Percentiles rank a stretch among this genome's conserved stretches.
Conservation (phyloP, 2,113 vertebrate genomes). For the Chrysemys picta region DNA sequence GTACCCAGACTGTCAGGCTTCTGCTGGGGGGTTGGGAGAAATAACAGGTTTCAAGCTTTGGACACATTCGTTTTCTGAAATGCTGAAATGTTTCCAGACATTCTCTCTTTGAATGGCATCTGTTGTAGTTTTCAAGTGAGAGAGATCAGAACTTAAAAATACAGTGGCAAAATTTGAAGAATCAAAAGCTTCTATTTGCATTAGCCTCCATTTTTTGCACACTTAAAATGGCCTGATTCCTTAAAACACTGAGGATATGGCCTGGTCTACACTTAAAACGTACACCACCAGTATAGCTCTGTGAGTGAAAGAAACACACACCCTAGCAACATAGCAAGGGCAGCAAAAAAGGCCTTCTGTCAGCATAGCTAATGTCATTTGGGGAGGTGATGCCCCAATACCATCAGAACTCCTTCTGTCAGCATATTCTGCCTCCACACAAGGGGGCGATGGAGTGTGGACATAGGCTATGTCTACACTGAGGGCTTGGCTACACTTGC, state of each 20-base stretch:
- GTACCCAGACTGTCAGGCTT: background rate
- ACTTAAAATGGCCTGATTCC: background rate
- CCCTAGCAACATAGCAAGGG: background rate
- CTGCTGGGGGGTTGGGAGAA: background rate
- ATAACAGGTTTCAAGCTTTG: background rate
- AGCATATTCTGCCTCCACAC: background rate
- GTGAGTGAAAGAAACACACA: background rate
- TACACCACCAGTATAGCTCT: background rate
- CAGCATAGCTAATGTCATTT: background rate
- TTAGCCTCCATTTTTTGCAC: background rate
- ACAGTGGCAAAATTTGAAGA: background rate
- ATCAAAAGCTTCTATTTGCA: background rate
- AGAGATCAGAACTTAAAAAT: background rate
- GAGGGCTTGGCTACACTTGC: too few relatives aligned
- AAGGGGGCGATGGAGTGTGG: background rate
- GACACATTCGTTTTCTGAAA: background rate
- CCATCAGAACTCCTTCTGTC: background rate
- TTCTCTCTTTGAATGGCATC: background rate
- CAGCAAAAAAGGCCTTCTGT: background rate
- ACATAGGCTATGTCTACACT: background rate
- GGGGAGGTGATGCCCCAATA: background rate
- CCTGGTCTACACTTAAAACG: background rate
- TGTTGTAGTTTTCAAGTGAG: background rate
- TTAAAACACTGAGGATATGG: background rate
- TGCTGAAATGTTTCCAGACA: background rate